Conservation (phyloP, 2,797 vertebrate species). For the Enoplosus armatus region DNA sequence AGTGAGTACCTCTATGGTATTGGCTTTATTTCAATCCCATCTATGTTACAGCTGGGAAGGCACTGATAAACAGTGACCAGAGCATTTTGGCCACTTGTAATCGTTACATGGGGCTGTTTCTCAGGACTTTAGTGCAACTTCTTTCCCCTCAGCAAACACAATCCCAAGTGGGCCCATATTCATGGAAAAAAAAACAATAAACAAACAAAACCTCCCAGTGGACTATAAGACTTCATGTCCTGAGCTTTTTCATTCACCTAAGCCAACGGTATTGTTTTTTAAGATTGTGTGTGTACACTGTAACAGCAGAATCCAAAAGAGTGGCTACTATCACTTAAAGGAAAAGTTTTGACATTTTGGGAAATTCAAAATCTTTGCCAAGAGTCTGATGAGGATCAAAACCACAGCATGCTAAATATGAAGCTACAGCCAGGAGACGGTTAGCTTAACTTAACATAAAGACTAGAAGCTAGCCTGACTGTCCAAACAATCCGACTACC, state of each 20-base stretch:
- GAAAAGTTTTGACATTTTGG: conserved; percentile 4
- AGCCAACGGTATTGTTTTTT: conserved; percentile 16
- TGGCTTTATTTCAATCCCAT: conserved; percentile 58
- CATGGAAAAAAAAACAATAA: conserved; percentile 26
- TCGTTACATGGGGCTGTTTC: conserved; percentile 32
- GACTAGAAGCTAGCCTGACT: not conserved
- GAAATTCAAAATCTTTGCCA: not conserved
- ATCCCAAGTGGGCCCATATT: conserved; percentile 23
- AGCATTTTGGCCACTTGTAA: conserved; percentile 58
- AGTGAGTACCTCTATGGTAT: conserved; percentile 38
- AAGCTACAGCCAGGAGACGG: not conserved
- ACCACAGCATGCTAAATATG: not conserved
- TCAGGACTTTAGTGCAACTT: conserved; percentile 60
- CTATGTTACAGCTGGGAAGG: conserved; percentile 70
- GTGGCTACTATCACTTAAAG: not conserved
- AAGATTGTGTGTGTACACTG: conserved; percentile 12
- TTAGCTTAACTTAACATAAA: not conserved
- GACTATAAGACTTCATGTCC: conserved; percentile 26
- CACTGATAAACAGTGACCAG: conserved; percentile 72
- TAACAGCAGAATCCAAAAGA: conserved; percentile 35
- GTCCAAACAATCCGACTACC: not conserved
- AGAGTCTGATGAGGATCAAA: not conserved
- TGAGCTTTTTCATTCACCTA: conserved; percentile 47
- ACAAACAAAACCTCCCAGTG: conserved; percentile 25
- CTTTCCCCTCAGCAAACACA: conserved; percentile 50